phyloP scores from a whole-genome alignment of 2,113 vertebrate genomes.

The Ammospiza caudacuta region DNA sequence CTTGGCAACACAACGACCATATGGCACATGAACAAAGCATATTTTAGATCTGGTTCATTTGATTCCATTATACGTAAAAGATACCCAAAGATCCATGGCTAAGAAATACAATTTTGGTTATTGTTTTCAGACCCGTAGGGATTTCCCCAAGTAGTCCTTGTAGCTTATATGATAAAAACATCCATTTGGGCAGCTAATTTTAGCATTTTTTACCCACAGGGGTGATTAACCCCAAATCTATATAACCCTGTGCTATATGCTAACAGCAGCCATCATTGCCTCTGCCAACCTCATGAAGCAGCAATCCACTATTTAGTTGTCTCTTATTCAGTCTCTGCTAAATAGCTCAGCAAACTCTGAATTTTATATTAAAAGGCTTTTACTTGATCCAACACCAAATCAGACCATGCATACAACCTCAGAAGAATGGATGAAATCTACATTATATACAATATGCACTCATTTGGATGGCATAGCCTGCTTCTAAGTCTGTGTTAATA shows the following conservation, averaged over 20 bases:
- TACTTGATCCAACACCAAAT: not conserved
- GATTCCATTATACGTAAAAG: slow-evolving; percentile 43
- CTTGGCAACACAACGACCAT: not conserved
- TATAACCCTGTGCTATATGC: not conserved
- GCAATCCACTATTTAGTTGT: not conserved
- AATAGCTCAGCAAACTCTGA: not conserved
- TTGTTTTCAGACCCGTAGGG: slow-evolving; percentile 33
- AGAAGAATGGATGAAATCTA: not conserved
- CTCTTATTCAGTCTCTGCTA: not conserved
- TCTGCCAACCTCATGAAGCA: not conserved
- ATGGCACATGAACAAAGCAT: slow-evolving; percentile 43
- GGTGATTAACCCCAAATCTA: not conserved
- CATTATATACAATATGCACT: not conserved
- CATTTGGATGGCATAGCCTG: not conserved
- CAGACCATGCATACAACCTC: not conserved
- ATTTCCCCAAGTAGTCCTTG: slow-evolving; percentile 2
- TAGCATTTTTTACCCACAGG: not conserved
- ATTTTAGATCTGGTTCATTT: slow-evolving; percentile 41
- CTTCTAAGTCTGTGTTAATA: not conserved
- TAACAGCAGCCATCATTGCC: not conserved
- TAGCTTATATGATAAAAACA: not conserved
- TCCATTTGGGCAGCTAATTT: not conserved
- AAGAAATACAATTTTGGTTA: slow-evolving; percentile 27
- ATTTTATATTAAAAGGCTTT: not conserved
- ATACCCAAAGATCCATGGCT: not conserved